Conservation (phyloP, 2,888 invertebrate species). For the Augiades crinisus region DNA sequence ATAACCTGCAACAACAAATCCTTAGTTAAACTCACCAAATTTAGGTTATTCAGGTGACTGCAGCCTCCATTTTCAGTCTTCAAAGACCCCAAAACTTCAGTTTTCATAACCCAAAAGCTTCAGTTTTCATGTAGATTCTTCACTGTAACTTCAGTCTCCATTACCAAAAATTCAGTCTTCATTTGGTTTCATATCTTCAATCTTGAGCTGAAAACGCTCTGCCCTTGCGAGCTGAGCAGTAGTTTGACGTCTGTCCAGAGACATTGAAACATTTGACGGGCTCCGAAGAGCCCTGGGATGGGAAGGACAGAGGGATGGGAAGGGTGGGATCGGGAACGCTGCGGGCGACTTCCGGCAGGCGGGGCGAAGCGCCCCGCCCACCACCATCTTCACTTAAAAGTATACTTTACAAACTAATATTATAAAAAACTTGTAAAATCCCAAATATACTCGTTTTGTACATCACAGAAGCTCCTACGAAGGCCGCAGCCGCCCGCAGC, state of each 20-base stretch:
- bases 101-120: too few relatives aligned
- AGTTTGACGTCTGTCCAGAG: conserved; percentile 31
- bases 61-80: too few relatives aligned
- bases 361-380: conserved; percentile 41
- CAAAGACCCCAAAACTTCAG: too few relatives aligned
- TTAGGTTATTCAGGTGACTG: too few relatives aligned
- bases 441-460: conserved; percentile 79
- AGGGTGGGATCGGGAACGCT: conserved; percentile 44
- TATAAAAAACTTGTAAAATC: conserved; percentile 81
- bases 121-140: too few relatives aligned
- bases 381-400: conserved; percentile 72
- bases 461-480: conserved; percentile 75
- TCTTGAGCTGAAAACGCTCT: conserved; percentile 28
- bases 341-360: conserved; percentile 58
- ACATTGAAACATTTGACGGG: conserved; percentile 40
- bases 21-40: too few relatives aligned
- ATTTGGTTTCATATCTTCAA: not conserved
- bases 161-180: not conserved
- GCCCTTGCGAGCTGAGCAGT: conserved; percentile 28
- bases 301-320: conserved; percentile 45
- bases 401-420: conserved; percentile 77
- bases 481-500: conserved; percentile 61
- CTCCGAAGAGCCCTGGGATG: conserved; percentile 42
- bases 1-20: too few relatives aligned
- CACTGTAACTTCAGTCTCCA: not conserved